A percentile compares a stretch with the other conserved stretches of the same genome.
phyloP scores from a whole-genome alignment of 2,888 invertebrate species.

The Aporophyla lueneburgensis region DNA sequence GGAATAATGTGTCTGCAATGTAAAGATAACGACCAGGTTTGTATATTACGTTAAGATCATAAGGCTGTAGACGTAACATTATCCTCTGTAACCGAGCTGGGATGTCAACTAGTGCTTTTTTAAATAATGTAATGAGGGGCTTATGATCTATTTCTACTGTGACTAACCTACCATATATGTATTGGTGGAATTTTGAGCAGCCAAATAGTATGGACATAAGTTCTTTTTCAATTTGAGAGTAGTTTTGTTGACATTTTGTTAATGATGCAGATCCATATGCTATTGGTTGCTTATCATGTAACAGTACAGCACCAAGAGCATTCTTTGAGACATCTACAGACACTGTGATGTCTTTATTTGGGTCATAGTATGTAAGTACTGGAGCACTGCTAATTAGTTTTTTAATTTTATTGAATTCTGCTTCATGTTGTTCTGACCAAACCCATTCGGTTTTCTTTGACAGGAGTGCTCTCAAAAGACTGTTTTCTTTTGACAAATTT shows the following conservation, averaged over 20 bases:
- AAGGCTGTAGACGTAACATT: background rate
- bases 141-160: background rate
- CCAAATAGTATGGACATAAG: background rate
- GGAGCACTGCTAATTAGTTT: background rate
- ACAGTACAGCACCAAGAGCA: background rate
- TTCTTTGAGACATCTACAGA: background rate
- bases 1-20: background rate
- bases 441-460: background rate
- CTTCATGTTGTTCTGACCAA: background rate
- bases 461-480: background rate
- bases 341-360: background rate
- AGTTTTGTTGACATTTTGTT: background rate
- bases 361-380: background rate
- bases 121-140: background rate
- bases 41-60: background rate
- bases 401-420: background rate
- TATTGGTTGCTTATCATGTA: slow-evolving; percentile 1
- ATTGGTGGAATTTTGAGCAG: background rate
- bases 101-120: background rate
- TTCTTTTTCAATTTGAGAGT: background rate
- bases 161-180: background rate
- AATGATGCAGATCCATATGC: background rate
- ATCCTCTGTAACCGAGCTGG: background rate
- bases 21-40: background rate
- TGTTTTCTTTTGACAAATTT: background rate